These are phyloP conservation scores for Phycodurus eques DNA, from an alignment of 2,113 vertebrate genomes.

Conservation along the genomic window DNA sequence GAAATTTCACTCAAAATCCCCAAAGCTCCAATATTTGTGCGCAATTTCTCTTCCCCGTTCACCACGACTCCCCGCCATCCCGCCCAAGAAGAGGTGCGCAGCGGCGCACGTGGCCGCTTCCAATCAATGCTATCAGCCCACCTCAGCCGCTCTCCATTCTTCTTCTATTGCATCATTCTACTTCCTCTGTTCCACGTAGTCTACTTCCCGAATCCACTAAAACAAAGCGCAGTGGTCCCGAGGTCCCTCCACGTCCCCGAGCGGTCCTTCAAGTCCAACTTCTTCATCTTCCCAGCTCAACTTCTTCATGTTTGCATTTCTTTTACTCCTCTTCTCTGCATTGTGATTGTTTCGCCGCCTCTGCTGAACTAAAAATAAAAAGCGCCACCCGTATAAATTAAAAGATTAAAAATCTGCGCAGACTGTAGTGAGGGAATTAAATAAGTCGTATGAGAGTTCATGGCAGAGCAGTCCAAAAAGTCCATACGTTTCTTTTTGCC, in stretches of 20 bases:
- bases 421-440: slow-evolving; percentile 66
- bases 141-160: slow-evolving; percentile 8
- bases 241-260: neutral
- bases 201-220: neutral
- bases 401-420: slow-evolving; percentile 67
- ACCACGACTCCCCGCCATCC: neutral
- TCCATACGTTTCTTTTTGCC: neutral
- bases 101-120: neutral
- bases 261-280: neutral
- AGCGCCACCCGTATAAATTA: slow-evolving; percentile 74
- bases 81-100: neutral
- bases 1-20: neutral
- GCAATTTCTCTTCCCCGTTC: neutral
- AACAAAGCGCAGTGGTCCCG: neutral
- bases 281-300: neutral
- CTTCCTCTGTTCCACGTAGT: neutral
- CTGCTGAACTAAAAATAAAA: slow-evolving; percentile 39
- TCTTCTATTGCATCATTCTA: neutral
- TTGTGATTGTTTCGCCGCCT: slow-evolving; percentile 30
- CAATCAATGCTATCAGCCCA: slow-evolving; percentile 25
- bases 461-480: neutral
- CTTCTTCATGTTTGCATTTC: neutral
- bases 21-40: neutral
- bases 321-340: slow-evolving; percentile 23
- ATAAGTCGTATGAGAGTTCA: slow-evolving; percentile 5